Evolutionary conservation across 2,888 invertebrate species (phyloP).

Genomic region (Chrysodeixis includens): DNA sequence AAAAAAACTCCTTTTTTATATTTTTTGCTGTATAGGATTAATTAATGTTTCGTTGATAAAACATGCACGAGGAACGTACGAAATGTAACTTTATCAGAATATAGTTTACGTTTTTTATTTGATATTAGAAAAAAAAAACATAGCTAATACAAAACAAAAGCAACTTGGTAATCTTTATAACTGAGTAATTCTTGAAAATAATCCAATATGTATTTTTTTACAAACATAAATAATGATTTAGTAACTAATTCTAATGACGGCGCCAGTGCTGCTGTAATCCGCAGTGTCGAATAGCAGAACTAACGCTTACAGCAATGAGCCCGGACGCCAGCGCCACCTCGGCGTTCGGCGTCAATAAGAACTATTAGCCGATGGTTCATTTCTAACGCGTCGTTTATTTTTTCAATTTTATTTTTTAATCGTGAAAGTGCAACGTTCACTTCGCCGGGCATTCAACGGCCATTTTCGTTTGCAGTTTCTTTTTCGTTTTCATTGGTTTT

Average conservation of each 20-base stretch:
- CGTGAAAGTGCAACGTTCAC: conserved; percentile 88
- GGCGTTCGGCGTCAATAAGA: conserved; percentile 68
- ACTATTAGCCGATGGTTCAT: conserved; percentile 82
- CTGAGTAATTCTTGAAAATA: not conserved
- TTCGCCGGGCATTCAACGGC: conserved; percentile 83
- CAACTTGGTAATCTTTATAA: not conserved
- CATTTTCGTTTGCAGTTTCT: conserved; percentile 82
- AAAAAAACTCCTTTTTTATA: not conserved
- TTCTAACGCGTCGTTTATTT: conserved; percentile 79
- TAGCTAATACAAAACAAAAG: not conserved
- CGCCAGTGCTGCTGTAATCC: conserved; percentile 72
- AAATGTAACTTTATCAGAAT: not conserved
- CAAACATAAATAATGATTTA: not conserved
- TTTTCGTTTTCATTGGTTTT: conserved; percentile 84
- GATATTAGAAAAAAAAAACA: not conserved
- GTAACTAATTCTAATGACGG: conserved; percentile 54
- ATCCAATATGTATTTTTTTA: not conserved
- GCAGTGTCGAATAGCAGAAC: conserved; percentile 85
- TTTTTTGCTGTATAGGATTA: not conserved
- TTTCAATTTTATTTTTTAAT: conserved; percentile 82
- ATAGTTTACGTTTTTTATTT: not conserved
- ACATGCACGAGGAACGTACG: not conserved
- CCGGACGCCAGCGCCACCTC: conserved; percentile 71
- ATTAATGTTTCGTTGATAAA: not conserved
- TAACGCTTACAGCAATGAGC: conserved; percentile 61